phyloP scores from a whole-genome alignment of 2,113 vertebrate species.

The Abramis brama region DNA sequence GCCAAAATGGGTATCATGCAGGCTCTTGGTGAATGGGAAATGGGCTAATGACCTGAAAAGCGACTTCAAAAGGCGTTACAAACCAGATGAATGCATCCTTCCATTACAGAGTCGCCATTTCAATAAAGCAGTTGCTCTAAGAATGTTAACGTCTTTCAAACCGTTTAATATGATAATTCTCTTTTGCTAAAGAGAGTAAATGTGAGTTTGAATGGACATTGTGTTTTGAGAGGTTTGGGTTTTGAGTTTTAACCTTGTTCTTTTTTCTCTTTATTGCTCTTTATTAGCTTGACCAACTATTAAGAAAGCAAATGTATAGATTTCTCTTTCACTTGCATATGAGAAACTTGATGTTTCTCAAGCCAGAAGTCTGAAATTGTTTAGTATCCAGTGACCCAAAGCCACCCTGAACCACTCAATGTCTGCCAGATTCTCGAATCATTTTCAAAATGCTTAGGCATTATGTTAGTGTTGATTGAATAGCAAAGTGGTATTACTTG shows the following conservation, averaged over 20 bases:
- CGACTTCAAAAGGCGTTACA: conserved; percentile 63
- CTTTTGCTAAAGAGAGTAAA: conserved; percentile 26
- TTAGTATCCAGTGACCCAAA: neutral
- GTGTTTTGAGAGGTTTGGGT: conserved; percentile 11
- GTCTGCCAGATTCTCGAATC: neutral
- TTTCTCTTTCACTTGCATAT: neutral
- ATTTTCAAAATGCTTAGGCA: neutral
- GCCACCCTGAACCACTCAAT: neutral
- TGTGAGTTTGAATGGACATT: conserved; percentile 38
- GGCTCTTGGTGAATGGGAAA: conserved; percentile 63
- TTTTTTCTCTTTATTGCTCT: neutral
- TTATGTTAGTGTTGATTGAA: no score
- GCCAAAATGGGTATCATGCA: conserved; percentile 62
- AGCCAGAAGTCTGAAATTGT: neutral
- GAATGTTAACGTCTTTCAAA: conserved; percentile 47
- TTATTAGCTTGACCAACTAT: conserved; percentile 36
- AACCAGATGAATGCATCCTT: conserved; percentile 58
- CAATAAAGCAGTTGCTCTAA: conserved; percentile 45
- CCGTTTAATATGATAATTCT: conserved; percentile 50
- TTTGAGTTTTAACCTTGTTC: conserved; percentile 23
- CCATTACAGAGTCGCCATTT: conserved; percentile 47
- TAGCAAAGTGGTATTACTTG: neutral
- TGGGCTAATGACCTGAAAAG: conserved; percentile 66
- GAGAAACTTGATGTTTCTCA: neutral
- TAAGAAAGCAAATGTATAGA: conserved; percentile 29